phyloP scores from a whole-genome alignment of 1,140 invertebrate genomes.

The Ooceraea biroi region DNA sequence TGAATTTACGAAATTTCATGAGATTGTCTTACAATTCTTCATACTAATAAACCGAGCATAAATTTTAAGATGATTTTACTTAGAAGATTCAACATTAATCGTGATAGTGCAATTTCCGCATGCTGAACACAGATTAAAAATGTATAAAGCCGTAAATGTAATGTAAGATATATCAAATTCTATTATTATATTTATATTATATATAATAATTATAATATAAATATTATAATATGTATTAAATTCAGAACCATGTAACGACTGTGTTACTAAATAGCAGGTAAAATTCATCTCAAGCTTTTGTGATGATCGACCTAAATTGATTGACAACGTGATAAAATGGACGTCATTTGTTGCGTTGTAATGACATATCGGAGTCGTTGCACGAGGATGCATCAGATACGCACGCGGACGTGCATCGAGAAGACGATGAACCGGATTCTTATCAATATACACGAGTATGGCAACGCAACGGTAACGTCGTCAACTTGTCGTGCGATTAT shows the following conservation, averaged over 20 bases:
- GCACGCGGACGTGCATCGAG: neutral
- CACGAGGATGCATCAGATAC: constrained; percentile 4
- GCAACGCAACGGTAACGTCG: neutral
- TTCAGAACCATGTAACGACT: neutral
- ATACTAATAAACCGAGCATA: too few relatives aligned
- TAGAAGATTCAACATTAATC: neutral
- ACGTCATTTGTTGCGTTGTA: neutral
- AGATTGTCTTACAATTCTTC: too few relatives aligned
- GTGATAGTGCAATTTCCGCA: too few relatives aligned
- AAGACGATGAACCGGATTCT: constrained; percentile 51
- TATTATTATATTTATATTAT: too few relatives aligned
- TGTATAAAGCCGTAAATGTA: neutral
- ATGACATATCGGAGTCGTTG: neutral
- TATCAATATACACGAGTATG: constrained; percentile 30
- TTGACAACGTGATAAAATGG: neutral
- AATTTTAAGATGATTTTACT: neutral
- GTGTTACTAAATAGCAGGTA: neutral
- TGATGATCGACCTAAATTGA: constrained; percentile 8
- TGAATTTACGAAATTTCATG: too few relatives aligned
- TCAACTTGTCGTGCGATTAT: constrained; percentile 24
- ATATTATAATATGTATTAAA: neutral
- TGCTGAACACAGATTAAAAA: neutral
- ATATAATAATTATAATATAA: too few relatives aligned
- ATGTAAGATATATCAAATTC: too few relatives aligned
- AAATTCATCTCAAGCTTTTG: neutral